Evolutionary conservation across 1,140 invertebrate genomes (phyloP).

Genomic region (Pachypsylla venusta): DNA sequence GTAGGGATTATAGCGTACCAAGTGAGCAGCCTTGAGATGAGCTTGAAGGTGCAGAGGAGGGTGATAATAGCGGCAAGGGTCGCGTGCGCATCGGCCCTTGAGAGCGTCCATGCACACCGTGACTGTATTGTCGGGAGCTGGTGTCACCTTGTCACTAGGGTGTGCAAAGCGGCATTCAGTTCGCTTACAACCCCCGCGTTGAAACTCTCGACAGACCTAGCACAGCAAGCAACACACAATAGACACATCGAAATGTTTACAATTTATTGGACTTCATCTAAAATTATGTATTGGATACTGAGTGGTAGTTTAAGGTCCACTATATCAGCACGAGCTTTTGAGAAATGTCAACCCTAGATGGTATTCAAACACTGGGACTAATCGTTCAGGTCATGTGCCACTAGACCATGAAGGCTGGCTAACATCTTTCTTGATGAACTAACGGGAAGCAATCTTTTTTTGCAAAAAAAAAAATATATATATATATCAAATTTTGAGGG

Average conservation of each 20-base stretch:
- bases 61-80: slow-evolving; percentile 94
- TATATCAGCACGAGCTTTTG: too few species aligned
- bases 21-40: slow-evolving; percentile 93
- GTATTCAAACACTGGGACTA: too few species aligned
- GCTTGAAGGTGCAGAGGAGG: slow-evolving; percentile 95
- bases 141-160: slow-evolving; percentile 82
- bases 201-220: slow-evolving; percentile 95
- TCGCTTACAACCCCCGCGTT: slow-evolving; percentile 92
- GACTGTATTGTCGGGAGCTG: slow-evolving; percentile 87
- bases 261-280: too few species aligned
- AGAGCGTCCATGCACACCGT: slow-evolving; percentile 98
- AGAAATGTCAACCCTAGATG: too few species aligned
- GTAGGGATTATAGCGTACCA: slow-evolving; percentile 65
- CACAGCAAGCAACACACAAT: neutral
- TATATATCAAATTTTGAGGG: too few species aligned
- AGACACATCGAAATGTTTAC: neutral
- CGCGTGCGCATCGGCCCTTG: slow-evolving; percentile 89
- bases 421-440: too few species aligned
- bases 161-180: slow-evolving; percentile 95
- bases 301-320: too few species aligned
- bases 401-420: too few species aligned
- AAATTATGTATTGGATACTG: too few species aligned
- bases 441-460: too few species aligned
- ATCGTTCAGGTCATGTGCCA: too few species aligned
- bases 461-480: too few species aligned